Conservation (phyloP, 2,797 vertebrate species). For the Oreochromis grahami region DNA sequence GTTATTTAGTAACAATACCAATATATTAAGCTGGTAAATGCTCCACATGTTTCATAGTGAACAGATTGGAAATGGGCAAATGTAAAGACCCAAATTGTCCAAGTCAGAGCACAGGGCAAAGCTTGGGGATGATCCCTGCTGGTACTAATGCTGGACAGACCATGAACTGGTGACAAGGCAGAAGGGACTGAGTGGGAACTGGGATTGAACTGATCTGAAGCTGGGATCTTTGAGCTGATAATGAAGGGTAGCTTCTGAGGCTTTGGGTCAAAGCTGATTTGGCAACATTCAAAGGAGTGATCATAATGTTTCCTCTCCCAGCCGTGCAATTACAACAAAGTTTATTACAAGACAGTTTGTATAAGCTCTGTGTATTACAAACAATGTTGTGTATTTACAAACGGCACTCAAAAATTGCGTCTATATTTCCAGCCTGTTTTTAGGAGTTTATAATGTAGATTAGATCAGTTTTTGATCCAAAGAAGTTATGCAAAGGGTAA, state of each 20-base stretch:
- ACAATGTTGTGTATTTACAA: background rate
- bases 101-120: background rate
- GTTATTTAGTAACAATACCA: background rate
- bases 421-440: background rate
- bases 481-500: background rate
- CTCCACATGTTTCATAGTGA: rapidly evolving
- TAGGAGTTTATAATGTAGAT: background rate
- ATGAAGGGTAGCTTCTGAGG: background rate
- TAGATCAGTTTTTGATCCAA: background rate
- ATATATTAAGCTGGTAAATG: background rate
- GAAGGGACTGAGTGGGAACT: background rate
- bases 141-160: background rate
- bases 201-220: background rate
- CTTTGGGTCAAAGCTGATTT: background rate
- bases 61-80: background rate
- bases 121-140: background rate
- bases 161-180: background rate
- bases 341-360: background rate
- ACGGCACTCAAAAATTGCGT: background rate
- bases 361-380: background rate
- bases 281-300: background rate
- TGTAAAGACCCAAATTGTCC: background rate
- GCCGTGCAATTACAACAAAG: background rate
- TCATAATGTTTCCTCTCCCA: background rate
- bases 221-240: background rate